Evolutionary conservation across 2,888 invertebrate genomes (phyloP).

Genomic region (Hemicrepidius hirtus): DNA sequence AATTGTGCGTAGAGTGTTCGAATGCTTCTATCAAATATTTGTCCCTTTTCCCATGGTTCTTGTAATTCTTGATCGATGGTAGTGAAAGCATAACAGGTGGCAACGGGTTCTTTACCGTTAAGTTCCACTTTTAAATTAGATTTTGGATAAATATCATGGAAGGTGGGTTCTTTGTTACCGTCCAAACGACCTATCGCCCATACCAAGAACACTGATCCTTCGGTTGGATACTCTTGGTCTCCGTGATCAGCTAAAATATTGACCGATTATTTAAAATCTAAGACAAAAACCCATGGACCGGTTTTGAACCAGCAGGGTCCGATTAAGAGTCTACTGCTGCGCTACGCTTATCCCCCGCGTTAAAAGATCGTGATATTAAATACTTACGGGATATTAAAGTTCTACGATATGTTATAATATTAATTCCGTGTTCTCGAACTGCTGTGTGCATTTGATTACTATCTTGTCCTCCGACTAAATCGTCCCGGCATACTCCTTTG

Average conservation of each 20-base stretch:
- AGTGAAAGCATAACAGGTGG: slow-evolving; percentile 86
- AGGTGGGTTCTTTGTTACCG: slow-evolving; percentile 85
- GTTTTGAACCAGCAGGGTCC: too few species aligned
- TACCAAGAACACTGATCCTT: slow-evolving; percentile 77
- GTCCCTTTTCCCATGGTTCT: slow-evolving; percentile 78
- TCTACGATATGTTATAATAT: slow-evolving; percentile 85
- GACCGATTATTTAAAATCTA: slow-evolving; percentile 2
- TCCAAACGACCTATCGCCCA: slow-evolving; percentile 92
- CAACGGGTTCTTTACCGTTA: slow-evolving; percentile 77
- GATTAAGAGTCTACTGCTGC: too few species aligned
- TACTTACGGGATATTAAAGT: slow-evolving; percentile 82
- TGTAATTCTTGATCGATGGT: slow-evolving; percentile 65
- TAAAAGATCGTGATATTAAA: too few species aligned
- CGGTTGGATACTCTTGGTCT: slow-evolving; percentile 82
- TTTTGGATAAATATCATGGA: slow-evolving; percentile 87
- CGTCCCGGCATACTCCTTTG: slow-evolving; percentile 91
- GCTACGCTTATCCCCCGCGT: too few species aligned
- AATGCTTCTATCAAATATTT: slow-evolving; percentile 81
- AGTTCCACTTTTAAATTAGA: slow-evolving; percentile 81
- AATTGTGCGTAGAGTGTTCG: slow-evolving; percentile 87
- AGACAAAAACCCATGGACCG: too few species aligned
- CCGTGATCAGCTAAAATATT: slow-evolving; percentile 80
- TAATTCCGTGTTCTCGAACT: slow-evolving; percentile 83
- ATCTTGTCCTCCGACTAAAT: slow-evolving; percentile 86
- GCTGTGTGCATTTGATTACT: slow-evolving; percentile 87